Evolutionary conservation across 2,888 invertebrate genomes (phyloP).

Genomic region (Nephrotoma guestfalica): DNA sequence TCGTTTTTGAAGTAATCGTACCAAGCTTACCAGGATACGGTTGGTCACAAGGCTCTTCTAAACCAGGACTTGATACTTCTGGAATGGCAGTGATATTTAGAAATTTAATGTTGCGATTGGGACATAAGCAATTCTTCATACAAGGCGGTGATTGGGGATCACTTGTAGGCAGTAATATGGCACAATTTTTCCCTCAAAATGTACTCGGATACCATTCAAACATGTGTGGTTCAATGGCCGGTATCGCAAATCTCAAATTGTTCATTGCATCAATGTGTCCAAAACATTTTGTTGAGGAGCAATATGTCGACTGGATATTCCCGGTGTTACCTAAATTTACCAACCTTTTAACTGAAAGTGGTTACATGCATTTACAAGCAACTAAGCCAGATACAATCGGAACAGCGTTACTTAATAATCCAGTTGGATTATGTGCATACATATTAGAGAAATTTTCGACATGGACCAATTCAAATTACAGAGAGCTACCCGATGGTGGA

Average conservation of each 20-base stretch:
- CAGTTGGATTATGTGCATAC: slow-evolving; percentile 70
- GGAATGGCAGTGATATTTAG: slow-evolving; percentile 42
- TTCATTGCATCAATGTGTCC: slow-evolving; percentile 41
- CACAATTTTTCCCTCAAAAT: slow-evolving; percentile 45
- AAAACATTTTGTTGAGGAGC: slow-evolving; percentile 37
- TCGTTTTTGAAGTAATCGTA: slow-evolving; percentile 44
- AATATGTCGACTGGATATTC: slow-evolving; percentile 35
- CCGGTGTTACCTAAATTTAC: slow-evolving; percentile 26
- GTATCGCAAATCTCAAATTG: slow-evolving; percentile 25
- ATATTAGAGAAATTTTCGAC: slow-evolving; percentile 75
- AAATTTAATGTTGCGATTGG: slow-evolving; percentile 53
- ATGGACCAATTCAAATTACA: slow-evolving; percentile 44
- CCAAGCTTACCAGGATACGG: slow-evolving; percentile 36
- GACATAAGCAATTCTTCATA: slow-evolving; percentile 45
- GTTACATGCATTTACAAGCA: slow-evolving; percentile 62
- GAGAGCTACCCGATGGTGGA: slow-evolving; percentile 45
- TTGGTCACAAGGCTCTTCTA: slow-evolving; percentile 32
- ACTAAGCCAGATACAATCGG: slow-evolving; percentile 84
- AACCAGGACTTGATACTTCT: slow-evolving; percentile 41
- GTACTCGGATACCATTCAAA: slow-evolving; percentile 47
- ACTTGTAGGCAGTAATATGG: slow-evolving; percentile 43
- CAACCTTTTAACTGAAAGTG: slow-evolving; percentile 33
- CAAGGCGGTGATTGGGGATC: slow-evolving; percentile 81
- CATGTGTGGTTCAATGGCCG: slow-evolving; percentile 34
- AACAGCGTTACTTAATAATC: slow-evolving; percentile 21